Evolutionary conservation across 2,113 vertebrate species (phyloP), one percentile per base, ranked within the genome.

Genomic region (Clarias magur): DNA sequence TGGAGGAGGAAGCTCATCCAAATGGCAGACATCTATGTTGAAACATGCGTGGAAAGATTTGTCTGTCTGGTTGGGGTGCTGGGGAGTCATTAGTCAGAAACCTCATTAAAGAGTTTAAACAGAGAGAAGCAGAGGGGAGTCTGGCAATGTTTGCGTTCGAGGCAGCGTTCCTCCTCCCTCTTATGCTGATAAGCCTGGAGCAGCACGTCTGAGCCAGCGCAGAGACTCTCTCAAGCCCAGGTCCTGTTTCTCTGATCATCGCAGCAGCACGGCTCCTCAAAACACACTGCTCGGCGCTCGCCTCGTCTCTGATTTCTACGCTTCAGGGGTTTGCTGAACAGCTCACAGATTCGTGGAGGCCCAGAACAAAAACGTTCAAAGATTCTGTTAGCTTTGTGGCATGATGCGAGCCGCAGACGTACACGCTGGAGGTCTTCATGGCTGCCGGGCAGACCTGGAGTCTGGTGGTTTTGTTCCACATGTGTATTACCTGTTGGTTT

Each of bases 51-150:
- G 60, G 83, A 83, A 68, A 42, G 83, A 85, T 82, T 57, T 75
- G 62, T 57, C 10, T 73, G 70, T 60, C 67, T 82, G 56, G 60
- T 84, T 2, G 48, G 34, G 85, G 84, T 89, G 57, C 85, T 48
- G 81, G 62, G 86, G 88, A 87, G 70, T 89, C 82, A 84, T 86
- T 86, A 84, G 80, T 60, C 88, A 86, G 84, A 62, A 83, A 89
- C 60, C 88, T 90, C 88, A 88, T 90, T 90, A 89, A 81, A 83
- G 75, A 88, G 86, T 90, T 84, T 83, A 88, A 87, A 82, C 80
- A 86, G 85, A 65, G 67, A 79, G 57, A 75, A 75, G 73, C 88
- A 34, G 85, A 84, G 60, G 72, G 83, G 85, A 85, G 84, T 88
- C 65, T 89, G 82, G 87, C 59, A 56, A 60, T 86, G 84, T 78